Base-by-base conservation (phyloP, 1,140 invertebrate genomes). In the Megathymus violae region DNA sequence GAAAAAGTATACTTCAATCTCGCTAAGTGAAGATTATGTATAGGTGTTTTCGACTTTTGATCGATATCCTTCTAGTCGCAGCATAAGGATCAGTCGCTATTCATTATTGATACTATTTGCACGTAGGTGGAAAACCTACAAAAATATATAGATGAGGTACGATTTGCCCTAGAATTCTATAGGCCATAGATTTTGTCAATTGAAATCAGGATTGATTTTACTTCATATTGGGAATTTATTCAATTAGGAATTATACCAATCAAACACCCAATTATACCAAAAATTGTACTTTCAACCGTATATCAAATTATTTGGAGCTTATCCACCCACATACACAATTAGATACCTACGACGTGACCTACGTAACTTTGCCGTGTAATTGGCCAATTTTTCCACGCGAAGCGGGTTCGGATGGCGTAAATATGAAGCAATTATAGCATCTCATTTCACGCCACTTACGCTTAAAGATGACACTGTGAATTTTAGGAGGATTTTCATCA, bases 351-450 rank as follows among this genome's bases (percentile, higher is more conserved):
- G 59, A 68, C 67, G 67, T 74, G 65, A 69, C 65, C 72, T 64
- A 58, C 40, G 61, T 58, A 63, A 56, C 67, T 74, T 72, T 52
- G 50, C 56, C 51, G 64, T 70, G 71, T 75, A 87, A 87, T 83
- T 83, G 80, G 67, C 76, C 80, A 80, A 87, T 87, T 87, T 68
- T 76, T 76, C 73, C 67, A 82, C 71, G 50, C 44, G 66, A 40
- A 47, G 17, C 60, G 64, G 66, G 62, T 41, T 50, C 62, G 60
- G 25, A 61, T 40, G 41, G 27, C 54, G 64, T 66, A 66, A 76
- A 76, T 76, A 68, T 71, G 69, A 71, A 72, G 38, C 70, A 76
- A 76, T 76, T 76, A 75, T 64, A 71, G 68, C 70, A 56, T 69
- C 65, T 65, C 62, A 72, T 73, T 73, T 76, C 67, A 72, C 69